A percentile compares a stretch with the other conserved stretches of the same genome.
Evolutionary conservation across 2,113 vertebrate species (phyloP).

Genomic region (Pseudorhombus dupliciocellatus): DNA sequence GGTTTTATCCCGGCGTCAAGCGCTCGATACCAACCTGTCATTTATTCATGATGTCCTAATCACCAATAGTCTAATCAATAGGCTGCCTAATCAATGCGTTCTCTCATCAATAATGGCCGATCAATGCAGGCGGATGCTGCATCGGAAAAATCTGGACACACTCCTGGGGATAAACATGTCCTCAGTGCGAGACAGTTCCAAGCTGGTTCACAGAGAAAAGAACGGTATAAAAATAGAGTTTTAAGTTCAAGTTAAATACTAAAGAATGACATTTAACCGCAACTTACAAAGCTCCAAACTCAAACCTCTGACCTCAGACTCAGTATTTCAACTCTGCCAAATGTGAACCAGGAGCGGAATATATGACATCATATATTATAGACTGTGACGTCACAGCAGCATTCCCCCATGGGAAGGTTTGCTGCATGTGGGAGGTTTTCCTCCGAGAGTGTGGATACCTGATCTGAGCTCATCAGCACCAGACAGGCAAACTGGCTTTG

Average conservation of each 20-base stretch:
- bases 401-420: slow-evolving; percentile 7
- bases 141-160: slow-evolving; percentile 39
- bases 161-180: slow-evolving; percentile 50
- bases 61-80: slow-evolving; percentile 73
- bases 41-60: slow-evolving; percentile 72
- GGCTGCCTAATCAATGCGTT: slow-evolving; percentile 50
- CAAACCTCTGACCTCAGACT: slow-evolving; percentile 37
- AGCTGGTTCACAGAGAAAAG: background rate
- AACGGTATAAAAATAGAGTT: background rate
- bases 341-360: background rate
- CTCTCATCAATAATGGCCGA: slow-evolving; percentile 64
- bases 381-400: background rate
- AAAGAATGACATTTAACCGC: too few species aligned
- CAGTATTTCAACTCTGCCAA: slow-evolving; percentile 15
- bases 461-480: too few species aligned
- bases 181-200: slow-evolving; percentile 6
- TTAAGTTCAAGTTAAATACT: background rate
- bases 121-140: slow-evolving; percentile 55
- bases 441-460: too few species aligned
- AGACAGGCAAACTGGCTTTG: too few species aligned
- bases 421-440: too few species aligned
- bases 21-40: slow-evolving; percentile 63
- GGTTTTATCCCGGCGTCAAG: slow-evolving; percentile 45
- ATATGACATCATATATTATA: background rate
- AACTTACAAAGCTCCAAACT: slow-evolving; percentile 35